Conservation (phyloP, 2,888 invertebrate genomes). For the Metellina segmentata region DNA sequence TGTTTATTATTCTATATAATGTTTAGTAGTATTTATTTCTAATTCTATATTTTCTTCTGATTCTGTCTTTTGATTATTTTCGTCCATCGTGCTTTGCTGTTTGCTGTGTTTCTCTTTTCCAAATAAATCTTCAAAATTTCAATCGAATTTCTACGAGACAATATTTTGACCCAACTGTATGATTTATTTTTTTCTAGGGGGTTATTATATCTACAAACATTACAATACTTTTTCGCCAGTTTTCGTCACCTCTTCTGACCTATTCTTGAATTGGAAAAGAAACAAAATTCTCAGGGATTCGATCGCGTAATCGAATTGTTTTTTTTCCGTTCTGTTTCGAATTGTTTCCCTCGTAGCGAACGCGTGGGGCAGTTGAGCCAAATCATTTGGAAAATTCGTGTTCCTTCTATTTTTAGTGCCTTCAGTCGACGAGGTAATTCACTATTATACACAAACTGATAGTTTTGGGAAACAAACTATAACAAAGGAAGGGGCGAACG, state of each 20-base stretch:
- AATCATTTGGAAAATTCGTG: neutral
- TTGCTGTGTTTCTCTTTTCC: too few species aligned
- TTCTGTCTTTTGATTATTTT: too few species aligned
- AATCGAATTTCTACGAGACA: too few species aligned
- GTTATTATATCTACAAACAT: neutral
- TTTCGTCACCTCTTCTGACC: neutral
- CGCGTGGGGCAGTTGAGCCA: neutral
- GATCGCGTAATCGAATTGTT: neutral
- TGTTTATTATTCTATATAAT: too few species aligned
- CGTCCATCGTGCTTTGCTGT: too few species aligned
- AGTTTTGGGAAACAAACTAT: conserved; percentile 39
- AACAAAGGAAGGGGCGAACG: neutral
- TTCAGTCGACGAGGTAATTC: conserved; percentile 32
- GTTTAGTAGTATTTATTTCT: too few species aligned
- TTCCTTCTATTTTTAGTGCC: neutral
- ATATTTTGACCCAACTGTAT: too few species aligned
- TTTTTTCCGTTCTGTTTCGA: neutral
- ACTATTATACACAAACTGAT: conserved; percentile 26
- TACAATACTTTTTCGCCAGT: neutral
- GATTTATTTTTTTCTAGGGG: too few species aligned
- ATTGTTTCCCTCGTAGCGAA: neutral
- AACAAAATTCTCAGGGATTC: neutral
- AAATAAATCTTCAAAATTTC: too few species aligned
- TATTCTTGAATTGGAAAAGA: neutral
- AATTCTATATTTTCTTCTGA: too few species aligned